phyloP scores from a whole-genome alignment of 2,797 vertebrate genomes.

The Cryptoprocta ferox region DNA sequence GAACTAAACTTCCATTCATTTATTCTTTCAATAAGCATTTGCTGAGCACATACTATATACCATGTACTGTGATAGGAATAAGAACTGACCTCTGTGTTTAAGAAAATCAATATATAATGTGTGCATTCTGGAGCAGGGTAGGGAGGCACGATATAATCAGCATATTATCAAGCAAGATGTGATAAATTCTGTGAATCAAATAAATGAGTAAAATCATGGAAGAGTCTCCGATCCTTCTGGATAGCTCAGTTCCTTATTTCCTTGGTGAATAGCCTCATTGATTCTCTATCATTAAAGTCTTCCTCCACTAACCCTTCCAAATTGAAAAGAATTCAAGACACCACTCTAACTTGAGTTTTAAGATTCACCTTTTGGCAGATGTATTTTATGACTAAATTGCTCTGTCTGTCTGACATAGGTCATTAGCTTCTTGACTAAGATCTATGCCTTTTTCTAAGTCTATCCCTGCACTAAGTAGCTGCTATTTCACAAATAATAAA shows the following conservation, averaged over 20 bases:
- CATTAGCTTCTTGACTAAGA: slow-evolving; percentile 72
- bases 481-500: slow-evolving; percentile 66
- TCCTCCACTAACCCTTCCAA: slow-evolving; percentile 49
- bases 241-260: slow-evolving; percentile 55
- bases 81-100: not conserved
- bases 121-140: not conserved
- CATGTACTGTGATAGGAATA: not conserved
- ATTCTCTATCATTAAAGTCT: slow-evolving; percentile 52
- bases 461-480: slow-evolving; percentile 16
- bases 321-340: slow-evolving; percentile 44
- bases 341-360: slow-evolving; percentile 31
- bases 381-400: slow-evolving; percentile 58
- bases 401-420: slow-evolving; percentile 58
- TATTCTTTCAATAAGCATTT: slow-evolving; percentile 14
- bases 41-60: not conserved
- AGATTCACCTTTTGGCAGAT: slow-evolving; percentile 30
- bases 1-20: slow-evolving; percentile 28
- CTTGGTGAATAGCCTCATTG: slow-evolving; percentile 46
- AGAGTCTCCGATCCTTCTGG: not conserved
- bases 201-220: not conserved
- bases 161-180: not conserved
- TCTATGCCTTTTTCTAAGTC: slow-evolving; percentile 46
- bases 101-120: slow-evolving; percentile 6
- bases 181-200: slow-evolving; percentile 33
- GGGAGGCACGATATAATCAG: not conserved